Evolutionary conservation across 1,140 invertebrate species (phyloP).

Genomic region (Drosophila truncata): DNA sequence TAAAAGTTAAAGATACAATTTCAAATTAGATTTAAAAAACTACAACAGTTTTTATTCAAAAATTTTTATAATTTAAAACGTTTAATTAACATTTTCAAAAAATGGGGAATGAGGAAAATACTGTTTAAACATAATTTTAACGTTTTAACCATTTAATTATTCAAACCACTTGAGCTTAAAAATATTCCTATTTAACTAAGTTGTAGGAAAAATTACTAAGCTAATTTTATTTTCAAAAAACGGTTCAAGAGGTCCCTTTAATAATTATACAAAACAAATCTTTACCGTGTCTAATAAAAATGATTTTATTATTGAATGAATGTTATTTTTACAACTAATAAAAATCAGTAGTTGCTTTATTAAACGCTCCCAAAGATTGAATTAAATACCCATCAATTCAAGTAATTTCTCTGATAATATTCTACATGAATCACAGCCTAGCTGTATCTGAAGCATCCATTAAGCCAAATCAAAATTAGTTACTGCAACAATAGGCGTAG

Average conservation of each 20-base stretch:
- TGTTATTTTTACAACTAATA: neutral
- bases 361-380: too few species aligned
- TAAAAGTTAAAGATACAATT: neutral
- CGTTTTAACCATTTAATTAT: neutral
- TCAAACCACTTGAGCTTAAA: neutral
- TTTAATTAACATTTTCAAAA: neutral
- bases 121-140: neutral
- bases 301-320: neutral
- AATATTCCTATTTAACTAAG: neutral
- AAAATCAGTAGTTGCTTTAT: neutral
- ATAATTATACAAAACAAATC: neutral
- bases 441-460: neutral
- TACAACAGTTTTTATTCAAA: neutral
- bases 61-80: neutral
- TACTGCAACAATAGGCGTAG: conserved; percentile 8
- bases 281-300: neutral
- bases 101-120: neutral
- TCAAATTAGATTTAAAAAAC: neutral
- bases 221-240: neutral
- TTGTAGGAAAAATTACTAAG: neutral
- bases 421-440: neutral
- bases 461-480: conserved; percentile 11
- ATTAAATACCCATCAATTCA: neutral
- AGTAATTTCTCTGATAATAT: neutral
- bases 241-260: neutral